Conservation (phyloP, 1,140 invertebrate genomes). For the Macrotrachela quadricornifera region DNA sequence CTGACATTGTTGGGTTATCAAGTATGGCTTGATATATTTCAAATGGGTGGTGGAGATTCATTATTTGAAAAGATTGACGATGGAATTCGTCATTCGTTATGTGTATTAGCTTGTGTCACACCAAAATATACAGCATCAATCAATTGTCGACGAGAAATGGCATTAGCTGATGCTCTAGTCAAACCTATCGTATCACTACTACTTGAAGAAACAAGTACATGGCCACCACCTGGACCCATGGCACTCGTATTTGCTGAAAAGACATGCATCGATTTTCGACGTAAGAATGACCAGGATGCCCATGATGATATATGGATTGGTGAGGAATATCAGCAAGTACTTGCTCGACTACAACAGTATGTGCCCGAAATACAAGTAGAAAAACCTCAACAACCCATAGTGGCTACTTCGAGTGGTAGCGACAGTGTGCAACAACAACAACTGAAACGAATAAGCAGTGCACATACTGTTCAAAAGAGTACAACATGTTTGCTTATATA, state of each 20-base stretch:
- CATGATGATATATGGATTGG: no score
- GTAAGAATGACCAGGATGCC: no score
- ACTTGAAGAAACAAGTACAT: slow-evolving; percentile 15
- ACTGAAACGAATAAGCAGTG: no score
- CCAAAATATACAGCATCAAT: slow-evolving; percentile 21
- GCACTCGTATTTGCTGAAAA: not conserved
- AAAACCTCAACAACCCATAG: no score
- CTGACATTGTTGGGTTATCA: slow-evolving; percentile 16
- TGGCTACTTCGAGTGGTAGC: no score
- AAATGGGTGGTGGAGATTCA: slow-evolving; percentile 27
- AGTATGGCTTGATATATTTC: slow-evolving; percentile 25
- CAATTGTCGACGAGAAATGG: slow-evolving; percentile 22
- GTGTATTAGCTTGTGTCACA: slow-evolving; percentile 20
- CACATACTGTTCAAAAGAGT: no score
- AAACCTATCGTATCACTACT: slow-evolving; percentile 22
- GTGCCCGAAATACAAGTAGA: no score
- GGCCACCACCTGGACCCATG: slow-evolving; percentile 24
- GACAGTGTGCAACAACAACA: no score
- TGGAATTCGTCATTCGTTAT: slow-evolving; percentile 18
- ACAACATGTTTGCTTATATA: no score
- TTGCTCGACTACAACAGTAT: no score
- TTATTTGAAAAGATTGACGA: slow-evolving; percentile 25
- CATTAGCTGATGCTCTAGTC: slow-evolving; percentile 18
- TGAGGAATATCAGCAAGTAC: no score
- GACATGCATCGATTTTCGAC: no score